phyloP scores from a whole-genome alignment of 2,113 vertebrate species.

The Empidonax traillii region DNA sequence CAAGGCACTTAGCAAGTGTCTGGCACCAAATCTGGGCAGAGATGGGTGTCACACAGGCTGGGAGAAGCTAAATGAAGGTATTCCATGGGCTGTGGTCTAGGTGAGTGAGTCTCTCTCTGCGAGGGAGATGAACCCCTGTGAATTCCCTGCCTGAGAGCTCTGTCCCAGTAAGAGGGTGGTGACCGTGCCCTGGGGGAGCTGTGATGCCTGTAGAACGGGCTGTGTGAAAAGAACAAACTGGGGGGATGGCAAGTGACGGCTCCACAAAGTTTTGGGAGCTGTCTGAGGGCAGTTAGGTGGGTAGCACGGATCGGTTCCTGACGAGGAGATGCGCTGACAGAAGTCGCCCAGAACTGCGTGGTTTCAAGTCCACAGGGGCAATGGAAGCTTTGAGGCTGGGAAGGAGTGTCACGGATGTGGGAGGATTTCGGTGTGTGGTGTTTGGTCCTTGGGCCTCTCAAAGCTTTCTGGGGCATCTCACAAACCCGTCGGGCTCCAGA shows the following conservation, averaged over 20 bases:
- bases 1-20: neutral
- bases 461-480: neutral
- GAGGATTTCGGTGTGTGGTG: accelerated
- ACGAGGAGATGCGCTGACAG: neutral
- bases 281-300: accelerated
- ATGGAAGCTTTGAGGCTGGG: neutral
- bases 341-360: accelerated
- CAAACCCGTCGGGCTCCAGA: neutral
- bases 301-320: neutral
- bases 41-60: neutral
- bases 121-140: neutral
- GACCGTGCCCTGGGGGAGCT: accelerated
- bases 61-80: neutral
- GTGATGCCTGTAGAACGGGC: accelerated
- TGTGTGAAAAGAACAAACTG: neutral
- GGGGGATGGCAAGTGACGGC: neutral
- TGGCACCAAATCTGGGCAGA: neutral
- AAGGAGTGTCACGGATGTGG: accelerated
- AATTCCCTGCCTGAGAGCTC: neutral
- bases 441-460: neutral
- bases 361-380: neutral
- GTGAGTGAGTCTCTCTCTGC: neutral
- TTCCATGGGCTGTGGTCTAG: neutral
- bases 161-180: neutral
- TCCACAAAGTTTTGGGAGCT: neutral